phyloP scores from a whole-genome alignment of 2,888 invertebrate species.

The Eustalomyia histrio region DNA sequence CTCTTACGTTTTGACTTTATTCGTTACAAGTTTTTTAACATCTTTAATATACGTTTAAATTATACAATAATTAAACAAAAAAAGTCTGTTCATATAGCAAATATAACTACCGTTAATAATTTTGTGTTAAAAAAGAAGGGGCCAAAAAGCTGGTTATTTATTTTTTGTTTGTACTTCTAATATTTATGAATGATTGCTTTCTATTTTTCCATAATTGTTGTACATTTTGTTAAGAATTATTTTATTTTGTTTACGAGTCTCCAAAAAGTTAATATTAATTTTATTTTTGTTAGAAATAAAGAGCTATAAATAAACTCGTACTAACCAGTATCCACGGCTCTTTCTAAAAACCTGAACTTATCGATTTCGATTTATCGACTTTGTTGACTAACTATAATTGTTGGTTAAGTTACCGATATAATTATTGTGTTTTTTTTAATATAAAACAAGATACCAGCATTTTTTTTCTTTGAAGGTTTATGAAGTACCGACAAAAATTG shows the following conservation, averaged over 20 bases:
- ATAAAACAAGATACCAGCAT: no score
- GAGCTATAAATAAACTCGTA: no score
- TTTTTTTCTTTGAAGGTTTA: no score
- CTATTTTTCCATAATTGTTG: neutral
- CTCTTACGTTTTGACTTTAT: neutral
- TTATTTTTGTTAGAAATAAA: neutral
- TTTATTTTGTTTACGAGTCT: neutral
- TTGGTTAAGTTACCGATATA: no score
- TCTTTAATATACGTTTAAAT: neutral
- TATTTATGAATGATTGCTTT: neutral
- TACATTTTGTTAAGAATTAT: neutral
- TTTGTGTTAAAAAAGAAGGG: neutral
- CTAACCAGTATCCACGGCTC: no score
- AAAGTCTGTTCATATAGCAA: neutral
- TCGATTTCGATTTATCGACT: no score
- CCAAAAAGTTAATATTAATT: neutral
- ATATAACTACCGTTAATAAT: conserved; percentile 17
- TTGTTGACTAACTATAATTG: no score
- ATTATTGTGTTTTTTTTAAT: no score
- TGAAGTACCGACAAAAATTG: no score
- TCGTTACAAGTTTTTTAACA: neutral
- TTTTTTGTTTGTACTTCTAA: neutral
- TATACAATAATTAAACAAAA: neutral
- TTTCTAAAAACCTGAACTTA: no score
- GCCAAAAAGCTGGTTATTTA: conserved; percentile 9